Percentiles rank a stretch among this genome's conserved stretches.
Conservation (phyloP, 2,888 invertebrate genomes). For the Muscina levida region DNA sequence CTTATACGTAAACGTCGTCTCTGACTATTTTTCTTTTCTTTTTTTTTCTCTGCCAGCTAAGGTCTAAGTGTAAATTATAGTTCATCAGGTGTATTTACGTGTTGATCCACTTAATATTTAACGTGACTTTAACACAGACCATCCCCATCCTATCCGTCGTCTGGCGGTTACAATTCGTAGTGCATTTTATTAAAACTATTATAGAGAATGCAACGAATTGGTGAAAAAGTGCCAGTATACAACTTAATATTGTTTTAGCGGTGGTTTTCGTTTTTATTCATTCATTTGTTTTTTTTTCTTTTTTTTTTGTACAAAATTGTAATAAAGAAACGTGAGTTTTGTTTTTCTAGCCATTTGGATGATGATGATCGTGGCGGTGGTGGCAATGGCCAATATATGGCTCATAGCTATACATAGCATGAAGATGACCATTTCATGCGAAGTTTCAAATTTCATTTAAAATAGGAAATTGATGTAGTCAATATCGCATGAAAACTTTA, state of each 20-base stretch:
- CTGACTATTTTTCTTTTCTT: slow-evolving; percentile 21
- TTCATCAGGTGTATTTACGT: slow-evolving; percentile 65
- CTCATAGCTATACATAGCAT: background rate
- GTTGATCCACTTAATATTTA: slow-evolving; percentile 64
- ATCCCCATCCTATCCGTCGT: background rate
- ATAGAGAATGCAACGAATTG: background rate
- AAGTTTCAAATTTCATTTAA: too few relatives aligned
- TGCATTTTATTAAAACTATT: slow-evolving; percentile 14
- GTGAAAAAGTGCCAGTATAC: too few relatives aligned
- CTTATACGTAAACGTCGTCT: slow-evolving; percentile 7
- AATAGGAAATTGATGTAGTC: too few relatives aligned
- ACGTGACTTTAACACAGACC: slow-evolving; percentile 48
- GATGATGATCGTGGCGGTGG: background rate
- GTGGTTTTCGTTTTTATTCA: too few relatives aligned
- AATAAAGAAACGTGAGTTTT: slow-evolving; percentile 4
- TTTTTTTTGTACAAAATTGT: background rate
- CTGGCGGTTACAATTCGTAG: background rate
- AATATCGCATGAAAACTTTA: too few relatives aligned
- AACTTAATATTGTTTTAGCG: slow-evolving; percentile 2
- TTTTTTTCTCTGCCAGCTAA: slow-evolving; percentile 26
- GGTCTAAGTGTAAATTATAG: slow-evolving; percentile 63
- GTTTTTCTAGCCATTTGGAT: background rate
- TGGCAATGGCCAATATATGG: too few relatives aligned
- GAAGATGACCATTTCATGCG: background rate
- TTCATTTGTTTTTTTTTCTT: background rate